A percentile compares a stretch with the other conserved stretches of the same genome.
phyloP scores from a whole-genome alignment of 1,140 invertebrate species.

The Drosophila sturtevanti region DNA sequence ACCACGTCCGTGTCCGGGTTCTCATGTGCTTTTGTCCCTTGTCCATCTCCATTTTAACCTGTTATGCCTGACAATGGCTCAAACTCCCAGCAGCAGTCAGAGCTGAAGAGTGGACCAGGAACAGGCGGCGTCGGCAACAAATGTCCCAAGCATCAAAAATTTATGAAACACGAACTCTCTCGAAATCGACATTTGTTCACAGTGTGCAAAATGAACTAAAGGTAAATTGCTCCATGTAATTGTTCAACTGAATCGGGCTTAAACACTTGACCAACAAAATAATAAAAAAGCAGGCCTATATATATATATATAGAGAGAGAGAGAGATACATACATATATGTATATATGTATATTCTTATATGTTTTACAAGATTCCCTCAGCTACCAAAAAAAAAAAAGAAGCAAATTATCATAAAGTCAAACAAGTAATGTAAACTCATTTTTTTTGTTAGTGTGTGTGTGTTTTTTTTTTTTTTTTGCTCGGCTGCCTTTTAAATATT shows the following conservation, averaged over 20 bases:
- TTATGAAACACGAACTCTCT: slow-evolving; percentile 5
- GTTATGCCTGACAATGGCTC: not conserved
- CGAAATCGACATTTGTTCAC: not conserved
- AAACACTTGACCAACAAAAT: not conserved
- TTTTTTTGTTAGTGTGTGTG: slow-evolving; percentile 37
- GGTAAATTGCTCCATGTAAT: slow-evolving; percentile 3
- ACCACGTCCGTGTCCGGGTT: slow-evolving; percentile 4
- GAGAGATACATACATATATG: not conserved
- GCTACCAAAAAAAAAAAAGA: not conserved
- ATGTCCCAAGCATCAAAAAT: slow-evolving; percentile 6
- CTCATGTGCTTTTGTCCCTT: not conserved
- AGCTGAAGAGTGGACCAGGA: not conserved
- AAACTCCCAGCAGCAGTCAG: not conserved
- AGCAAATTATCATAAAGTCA: slow-evolving; percentile 80
- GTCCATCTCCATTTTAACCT: not conserved
- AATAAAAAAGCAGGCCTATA: not conserved
- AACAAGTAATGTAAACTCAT: slow-evolving; percentile 74
- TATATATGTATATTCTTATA: too few relatives aligned
- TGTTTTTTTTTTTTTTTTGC: slow-evolving; percentile 2
- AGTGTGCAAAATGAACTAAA: not conserved
- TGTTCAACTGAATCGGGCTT: slow-evolving; percentile 15
- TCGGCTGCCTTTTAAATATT: slow-evolving; percentile 66
- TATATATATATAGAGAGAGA: too few relatives aligned
- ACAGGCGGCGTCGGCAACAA: slow-evolving; percentile 1
- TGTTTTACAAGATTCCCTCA: not conserved